Evolutionary conservation across 2,113 vertebrate species (phyloP).

Genomic region (Petaurus breviceps): DNA sequence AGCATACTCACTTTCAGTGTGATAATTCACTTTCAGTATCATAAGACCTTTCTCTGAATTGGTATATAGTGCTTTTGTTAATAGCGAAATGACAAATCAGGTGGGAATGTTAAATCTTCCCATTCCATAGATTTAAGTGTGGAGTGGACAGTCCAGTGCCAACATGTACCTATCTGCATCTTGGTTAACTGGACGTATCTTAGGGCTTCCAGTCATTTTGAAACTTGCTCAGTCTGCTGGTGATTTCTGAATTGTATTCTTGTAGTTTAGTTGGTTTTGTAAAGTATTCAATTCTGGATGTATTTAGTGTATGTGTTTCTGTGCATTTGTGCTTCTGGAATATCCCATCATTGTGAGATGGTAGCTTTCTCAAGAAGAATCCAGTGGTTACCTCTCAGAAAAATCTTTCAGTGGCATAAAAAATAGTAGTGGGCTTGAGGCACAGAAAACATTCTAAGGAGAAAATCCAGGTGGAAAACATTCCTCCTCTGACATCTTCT

Average conservation of each 20-base stretch:
- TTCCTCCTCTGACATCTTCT: background rate
- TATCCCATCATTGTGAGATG: conserved; percentile 43
- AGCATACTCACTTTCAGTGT: conserved; percentile 31
- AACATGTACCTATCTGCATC: conserved; percentile 52
- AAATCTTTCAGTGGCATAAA: conserved; percentile 11
- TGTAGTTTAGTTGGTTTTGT: conserved; percentile 70
- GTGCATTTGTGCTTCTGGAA: conserved; percentile 17
- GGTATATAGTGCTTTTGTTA: conserved; percentile 56
- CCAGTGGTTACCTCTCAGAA: conserved; percentile 20
- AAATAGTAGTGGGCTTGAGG: background rate
- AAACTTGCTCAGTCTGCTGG: conserved; percentile 75
- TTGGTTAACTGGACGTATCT: conserved; percentile 77
- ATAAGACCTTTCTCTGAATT: conserved; percentile 4
- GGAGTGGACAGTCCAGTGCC: conserved; percentile 48
- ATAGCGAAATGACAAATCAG: conserved; percentile 62
- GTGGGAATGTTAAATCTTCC: conserved; percentile 53
- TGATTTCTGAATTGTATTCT: conserved; percentile 73
- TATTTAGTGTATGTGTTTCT: conserved; percentile 49
- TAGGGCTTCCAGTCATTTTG: conserved; percentile 63
- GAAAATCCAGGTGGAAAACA: background rate
- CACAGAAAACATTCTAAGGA: background rate
- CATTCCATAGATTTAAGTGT: conserved; percentile 51
- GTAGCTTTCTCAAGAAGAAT: conserved; percentile 46
- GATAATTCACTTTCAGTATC: background rate
- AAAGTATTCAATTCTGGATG: conserved; percentile 41